phyloP scores from a whole-genome alignment of 2,797 vertebrate species.

The Poecilia velifera region DNA sequence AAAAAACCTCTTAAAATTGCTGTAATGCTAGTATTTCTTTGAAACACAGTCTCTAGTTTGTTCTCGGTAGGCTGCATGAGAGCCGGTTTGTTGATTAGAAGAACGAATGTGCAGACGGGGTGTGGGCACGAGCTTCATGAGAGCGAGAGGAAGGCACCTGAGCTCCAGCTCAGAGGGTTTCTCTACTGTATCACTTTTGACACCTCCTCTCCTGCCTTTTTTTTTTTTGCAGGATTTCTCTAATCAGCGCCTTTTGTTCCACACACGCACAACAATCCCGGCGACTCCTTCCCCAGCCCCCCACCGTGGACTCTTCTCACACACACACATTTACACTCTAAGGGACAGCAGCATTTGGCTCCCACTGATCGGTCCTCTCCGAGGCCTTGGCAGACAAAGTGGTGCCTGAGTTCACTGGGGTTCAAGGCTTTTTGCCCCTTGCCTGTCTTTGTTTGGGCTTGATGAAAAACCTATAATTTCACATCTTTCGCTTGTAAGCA shows the following conservation, averaged over 20 bases:
- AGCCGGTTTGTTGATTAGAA: conserved; percentile 67
- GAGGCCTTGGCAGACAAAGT: conserved; percentile 61
- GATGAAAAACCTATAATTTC: conserved; percentile 6
- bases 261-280: conserved; percentile 68
- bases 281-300: conserved; percentile 49
- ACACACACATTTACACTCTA: conserved; percentile 55
- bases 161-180: conserved; percentile 58
- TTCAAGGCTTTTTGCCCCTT: conserved; percentile 67
- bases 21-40: background rate
- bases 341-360: conserved; percentile 75
- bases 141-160: conserved; percentile 46
- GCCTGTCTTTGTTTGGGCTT: conserved; percentile 41
- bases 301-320: conserved; percentile 53
- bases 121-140: conserved; percentile 60
- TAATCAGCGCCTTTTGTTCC: conserved; percentile 87
- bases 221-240: conserved; percentile 85
- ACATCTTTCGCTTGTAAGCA: background rate
- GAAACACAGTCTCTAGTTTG: background rate
- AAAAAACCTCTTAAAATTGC: background rate
- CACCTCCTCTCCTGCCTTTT: conserved; percentile 81
- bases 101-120: conserved; percentile 68
- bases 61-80: background rate
- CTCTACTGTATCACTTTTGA: conserved; percentile 77
- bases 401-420: conserved; percentile 71
- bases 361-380: conserved; percentile 61